Evolutionary conservation across 1,140 invertebrate genomes (phyloP), one percentile per base, ranked within the genome.

Genomic region (Leptinotarsa texana): DNA sequence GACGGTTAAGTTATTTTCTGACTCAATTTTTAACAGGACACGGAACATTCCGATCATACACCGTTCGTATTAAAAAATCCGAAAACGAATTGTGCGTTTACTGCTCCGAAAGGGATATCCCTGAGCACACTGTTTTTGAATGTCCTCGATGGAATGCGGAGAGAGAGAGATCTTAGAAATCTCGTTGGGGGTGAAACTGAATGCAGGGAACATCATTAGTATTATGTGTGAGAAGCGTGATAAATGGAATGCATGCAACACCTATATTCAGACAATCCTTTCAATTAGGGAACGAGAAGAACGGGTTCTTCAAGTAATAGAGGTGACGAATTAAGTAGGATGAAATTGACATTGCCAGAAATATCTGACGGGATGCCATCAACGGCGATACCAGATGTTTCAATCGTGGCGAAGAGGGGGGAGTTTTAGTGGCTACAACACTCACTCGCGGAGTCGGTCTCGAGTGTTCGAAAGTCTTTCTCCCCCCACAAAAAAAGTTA

Each of bases 1-100:
- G 5, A 27, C 24, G 24, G 24, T 27, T 27, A 27, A 27, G 24
- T 27, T 27, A 27, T 27, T 27, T 27, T 27, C 24, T 27, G 24
- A 27, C n/a, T n/a, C n/a, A n/a, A n/a, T n/a, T n/a, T n/a, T n/a
- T n/a, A n/a, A n/a, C n/a, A n/a, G n/a, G n/a, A n/a, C n/a, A n/a
- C 69, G 74, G 78, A 17, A 18, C 47, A 3, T 79, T 75, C 61
- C 47, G 69, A 6, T 70, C 63, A 13, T 74, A 68, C 24, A 18
- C 68, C n/a, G 8, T 4, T 13, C 13, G 15, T 17, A 68, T 68
- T 68, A 22, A 33, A 11, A 74, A 74, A 24, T 11, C 15, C 3
- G 22, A 48, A 51, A 51, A 33, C 48, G 47, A 67, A 18, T 8
- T 18, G 17, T 74, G 73, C 47, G 67, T n/a, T 42, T 68, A 22